Percentiles rank a stretch among this genome's conserved stretches.
phyloP scores from a whole-genome alignment of 2,113 vertebrate species.

The Camarhynchus parvulus region DNA sequence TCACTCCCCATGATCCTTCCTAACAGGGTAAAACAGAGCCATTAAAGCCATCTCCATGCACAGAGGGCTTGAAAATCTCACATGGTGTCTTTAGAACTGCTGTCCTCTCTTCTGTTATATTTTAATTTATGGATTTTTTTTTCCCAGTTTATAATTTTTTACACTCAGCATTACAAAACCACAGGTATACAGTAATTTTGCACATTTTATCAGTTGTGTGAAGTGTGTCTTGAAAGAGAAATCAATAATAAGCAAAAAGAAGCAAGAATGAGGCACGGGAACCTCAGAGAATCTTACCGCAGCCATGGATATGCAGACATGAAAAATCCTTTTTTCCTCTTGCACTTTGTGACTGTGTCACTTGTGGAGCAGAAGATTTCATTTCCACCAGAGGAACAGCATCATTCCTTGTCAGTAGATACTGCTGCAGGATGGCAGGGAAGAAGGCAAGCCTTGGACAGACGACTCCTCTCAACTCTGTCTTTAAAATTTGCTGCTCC shows the following conservation, averaged over 20 bases:
- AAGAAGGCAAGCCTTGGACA: not conserved
- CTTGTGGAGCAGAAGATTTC: conserved; percentile 7
- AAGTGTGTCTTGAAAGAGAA: not conserved
- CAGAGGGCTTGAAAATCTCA: not conserved
- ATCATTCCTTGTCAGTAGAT: not conserved
- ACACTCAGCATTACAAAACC: not conserved
- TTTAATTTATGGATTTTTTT: not conserved
- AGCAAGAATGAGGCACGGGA: not conserved
- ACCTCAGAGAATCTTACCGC: not conserved
- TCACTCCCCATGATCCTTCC: not conserved
- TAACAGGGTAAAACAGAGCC: not conserved
- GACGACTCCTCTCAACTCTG: not conserved
- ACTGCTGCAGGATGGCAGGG: not conserved
- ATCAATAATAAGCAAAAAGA: not conserved
- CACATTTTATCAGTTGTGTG: not conserved
- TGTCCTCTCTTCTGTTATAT: not conserved
- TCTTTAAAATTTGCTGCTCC: conserved; percentile 13
- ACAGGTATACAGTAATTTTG: not conserved
- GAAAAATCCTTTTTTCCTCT: not conserved
- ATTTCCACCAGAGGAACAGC: not conserved
- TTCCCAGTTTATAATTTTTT: not conserved
- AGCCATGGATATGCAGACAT: not conserved
- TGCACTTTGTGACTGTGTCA: not conserved
- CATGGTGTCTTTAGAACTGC: not conserved
- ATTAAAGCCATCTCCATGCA: not conserved